phyloP scores from a whole-genome alignment of 2,888 invertebrate species.

The Adelphocoris suturalis region DNA sequence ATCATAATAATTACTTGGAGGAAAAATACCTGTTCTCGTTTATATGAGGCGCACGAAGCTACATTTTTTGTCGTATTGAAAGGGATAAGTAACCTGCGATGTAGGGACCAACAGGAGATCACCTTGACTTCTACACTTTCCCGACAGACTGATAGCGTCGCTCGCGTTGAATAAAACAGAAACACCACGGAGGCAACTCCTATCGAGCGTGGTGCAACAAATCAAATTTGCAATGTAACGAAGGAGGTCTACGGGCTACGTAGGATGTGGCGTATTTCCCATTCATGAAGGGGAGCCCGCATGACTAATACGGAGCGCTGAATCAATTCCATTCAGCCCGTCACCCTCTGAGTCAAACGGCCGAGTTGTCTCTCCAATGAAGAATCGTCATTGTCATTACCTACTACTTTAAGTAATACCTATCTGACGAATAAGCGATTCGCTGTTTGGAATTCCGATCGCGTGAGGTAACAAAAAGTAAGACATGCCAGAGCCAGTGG shows the following conservation, averaged over 20 bases:
- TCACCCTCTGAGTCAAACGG: slow-evolving; percentile 5
- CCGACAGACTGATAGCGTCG: background rate
- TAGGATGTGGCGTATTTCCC: slow-evolving; percentile 7
- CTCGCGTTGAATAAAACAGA: background rate
- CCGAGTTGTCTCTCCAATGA: background rate
- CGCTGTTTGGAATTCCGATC: background rate
- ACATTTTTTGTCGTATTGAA: too few species aligned
- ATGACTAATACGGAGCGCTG: slow-evolving; percentile 16
- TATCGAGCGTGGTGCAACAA: slow-evolving; percentile 4
- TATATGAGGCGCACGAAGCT: too few species aligned
- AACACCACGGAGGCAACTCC: background rate
- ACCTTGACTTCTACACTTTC: background rate
- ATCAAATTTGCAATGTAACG: slow-evolving; percentile 39
- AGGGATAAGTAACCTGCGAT: too few species aligned
- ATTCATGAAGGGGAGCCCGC: slow-evolving; percentile 24
- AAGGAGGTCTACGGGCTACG: background rate
- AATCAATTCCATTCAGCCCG: slow-evolving; percentile 33
- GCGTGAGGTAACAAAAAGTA: background rate
- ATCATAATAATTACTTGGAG: too few species aligned
- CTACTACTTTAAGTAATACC: background rate
- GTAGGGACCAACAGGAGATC: background rate
- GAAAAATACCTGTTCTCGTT: too few species aligned
- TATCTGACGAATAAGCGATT: background rate
- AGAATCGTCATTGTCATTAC: background rate
- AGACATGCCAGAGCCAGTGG: too few species aligned